Conservation (phyloP, 2,113 vertebrate genomes). For the Stegostoma tigrinum region DNA sequence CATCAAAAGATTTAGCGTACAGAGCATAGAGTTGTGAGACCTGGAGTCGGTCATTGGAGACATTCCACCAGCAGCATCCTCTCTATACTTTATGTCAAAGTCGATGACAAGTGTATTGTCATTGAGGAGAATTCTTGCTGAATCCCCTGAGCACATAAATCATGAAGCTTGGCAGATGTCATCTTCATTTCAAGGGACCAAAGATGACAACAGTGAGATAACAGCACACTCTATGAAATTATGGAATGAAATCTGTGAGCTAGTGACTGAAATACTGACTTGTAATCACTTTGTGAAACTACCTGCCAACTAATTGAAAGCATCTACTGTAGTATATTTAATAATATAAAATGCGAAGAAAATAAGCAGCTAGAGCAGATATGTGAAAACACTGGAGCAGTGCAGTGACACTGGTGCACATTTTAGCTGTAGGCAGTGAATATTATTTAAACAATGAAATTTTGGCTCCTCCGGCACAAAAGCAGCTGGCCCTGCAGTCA, state of each 20-base stretch:
- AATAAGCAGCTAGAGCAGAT: neutral
- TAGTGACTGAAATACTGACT: neutral
- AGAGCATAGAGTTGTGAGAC: too few species aligned
- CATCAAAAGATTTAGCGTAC: too few species aligned
- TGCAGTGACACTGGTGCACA: neutral
- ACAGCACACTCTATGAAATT: neutral
- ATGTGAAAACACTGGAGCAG: neutral
- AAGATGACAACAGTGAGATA: neutral
- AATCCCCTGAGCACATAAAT: neutral
- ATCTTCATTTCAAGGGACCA: neutral
- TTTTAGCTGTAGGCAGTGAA: neutral
- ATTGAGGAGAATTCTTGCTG: neutral
- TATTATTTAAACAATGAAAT: neutral
- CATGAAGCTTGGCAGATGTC: neutral
- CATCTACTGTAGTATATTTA: neutral
- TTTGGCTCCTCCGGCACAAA: neutral
- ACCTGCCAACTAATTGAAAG: neutral
- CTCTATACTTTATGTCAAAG: neutral
- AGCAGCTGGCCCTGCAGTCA: neutral
- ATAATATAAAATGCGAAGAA: neutral
- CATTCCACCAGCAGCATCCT: too few species aligned
- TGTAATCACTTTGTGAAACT: neutral
- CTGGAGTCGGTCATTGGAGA: too few species aligned
- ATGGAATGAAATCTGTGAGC: neutral
- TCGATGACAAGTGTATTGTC: neutral